Evolutionary conservation across 2,888 invertebrate genomes (phyloP).

Genomic region (Hirtodrosophila confusa): DNA sequence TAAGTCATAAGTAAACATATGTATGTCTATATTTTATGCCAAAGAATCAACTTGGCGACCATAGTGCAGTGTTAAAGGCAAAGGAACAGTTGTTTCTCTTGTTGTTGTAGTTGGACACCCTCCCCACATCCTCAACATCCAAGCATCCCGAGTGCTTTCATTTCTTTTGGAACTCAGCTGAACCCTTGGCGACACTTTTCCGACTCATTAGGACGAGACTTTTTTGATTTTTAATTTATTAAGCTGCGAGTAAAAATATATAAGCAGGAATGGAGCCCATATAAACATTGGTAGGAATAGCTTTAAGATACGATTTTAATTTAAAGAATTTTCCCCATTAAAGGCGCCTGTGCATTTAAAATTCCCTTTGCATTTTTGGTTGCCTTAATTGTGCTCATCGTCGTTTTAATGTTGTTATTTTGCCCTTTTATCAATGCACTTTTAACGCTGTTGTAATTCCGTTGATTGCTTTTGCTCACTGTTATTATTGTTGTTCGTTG

Average conservation of each 20-base stretch:
- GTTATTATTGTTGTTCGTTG: constrained; percentile 23
- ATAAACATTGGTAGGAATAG: neutral
- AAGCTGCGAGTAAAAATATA: neutral
- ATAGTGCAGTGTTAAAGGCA: constrained; percentile 20
- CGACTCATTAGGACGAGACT: constrained; percentile 62
- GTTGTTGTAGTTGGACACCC: constrained; percentile 21
- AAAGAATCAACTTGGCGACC: no score
- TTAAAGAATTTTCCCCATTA: neutral
- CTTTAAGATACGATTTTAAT: no score
- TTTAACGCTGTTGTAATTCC: constrained; percentile 79
- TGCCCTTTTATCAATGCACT: constrained; percentile 64
- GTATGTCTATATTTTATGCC: no score
- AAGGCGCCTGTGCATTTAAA: constrained; percentile 33
- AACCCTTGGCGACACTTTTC: constrained; percentile 64
- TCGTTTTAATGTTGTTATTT: constrained; percentile 62
- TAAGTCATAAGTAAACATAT: no score
- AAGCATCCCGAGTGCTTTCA: no score
- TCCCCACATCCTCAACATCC: no score
- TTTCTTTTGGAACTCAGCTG: constrained; percentile 1
- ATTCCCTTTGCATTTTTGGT: constrained; percentile 43
- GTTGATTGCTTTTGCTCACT: constrained; percentile 67
- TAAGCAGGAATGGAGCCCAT: no score
- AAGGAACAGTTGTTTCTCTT: constrained; percentile 11
- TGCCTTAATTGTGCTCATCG: constrained; percentile 58
- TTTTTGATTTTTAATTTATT: constrained; percentile 11